Conservation (phyloP, 2,888 invertebrate species). For the Chirona hameri region DNA sequence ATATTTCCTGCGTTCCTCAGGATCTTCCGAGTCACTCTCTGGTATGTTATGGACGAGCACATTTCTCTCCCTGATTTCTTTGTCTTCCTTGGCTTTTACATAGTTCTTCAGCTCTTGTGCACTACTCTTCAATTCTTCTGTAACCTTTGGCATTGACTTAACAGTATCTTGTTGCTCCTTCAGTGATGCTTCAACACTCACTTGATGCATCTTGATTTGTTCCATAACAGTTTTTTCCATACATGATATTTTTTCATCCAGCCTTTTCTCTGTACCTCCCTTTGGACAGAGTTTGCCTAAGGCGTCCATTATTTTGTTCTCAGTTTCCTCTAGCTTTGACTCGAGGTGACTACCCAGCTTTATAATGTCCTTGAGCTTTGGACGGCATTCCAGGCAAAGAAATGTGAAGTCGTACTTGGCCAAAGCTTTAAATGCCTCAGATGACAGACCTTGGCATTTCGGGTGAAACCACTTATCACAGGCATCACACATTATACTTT, state of each 20-base stretch:
- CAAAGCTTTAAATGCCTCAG: neutral
- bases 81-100: neutral
- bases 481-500: neutral
- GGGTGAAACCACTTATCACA: neutral
- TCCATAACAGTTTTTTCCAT: neutral
- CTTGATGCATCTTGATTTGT: neutral
- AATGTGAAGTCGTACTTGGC: neutral
- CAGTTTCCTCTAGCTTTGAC: neutral
- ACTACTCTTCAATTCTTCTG: too few relatives aligned
- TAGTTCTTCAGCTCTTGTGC: neutral
- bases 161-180: neutral
- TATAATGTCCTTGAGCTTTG: neutral
- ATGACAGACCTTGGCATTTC: neutral
- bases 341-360: neutral
- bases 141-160: neutral
- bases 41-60: neutral
- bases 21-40: neutral
- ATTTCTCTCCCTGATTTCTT: neutral
- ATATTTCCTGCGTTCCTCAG: neutral
- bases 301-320: neutral
- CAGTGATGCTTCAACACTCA: too few relatives aligned
- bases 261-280: too few relatives aligned
- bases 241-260: too few relatives aligned
- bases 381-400: neutral
- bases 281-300: too few relatives aligned